Conservation (phyloP, 2,797 vertebrate species). For the Macropus fuliginosus region DNA sequence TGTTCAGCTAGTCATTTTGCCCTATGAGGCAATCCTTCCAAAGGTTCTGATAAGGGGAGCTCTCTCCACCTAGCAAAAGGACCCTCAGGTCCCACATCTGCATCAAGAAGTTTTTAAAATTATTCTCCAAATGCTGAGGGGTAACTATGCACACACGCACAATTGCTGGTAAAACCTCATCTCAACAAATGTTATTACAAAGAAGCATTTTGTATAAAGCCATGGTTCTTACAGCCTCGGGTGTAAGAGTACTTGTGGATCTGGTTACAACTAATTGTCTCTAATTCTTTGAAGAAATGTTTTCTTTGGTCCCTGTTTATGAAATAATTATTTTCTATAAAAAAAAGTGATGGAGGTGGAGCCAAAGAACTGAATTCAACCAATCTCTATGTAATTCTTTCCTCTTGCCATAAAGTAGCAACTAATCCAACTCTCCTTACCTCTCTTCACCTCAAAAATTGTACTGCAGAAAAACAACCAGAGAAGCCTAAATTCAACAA, state of each 20-base stretch:
- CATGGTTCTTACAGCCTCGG: not conserved
- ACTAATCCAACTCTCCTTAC: not conserved
- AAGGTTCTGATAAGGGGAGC: not conserved
- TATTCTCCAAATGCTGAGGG: not conserved
- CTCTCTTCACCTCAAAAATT: not conserved
- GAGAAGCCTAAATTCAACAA: not conserved
- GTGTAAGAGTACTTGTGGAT: not conserved
- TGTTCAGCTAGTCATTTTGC: not conserved
- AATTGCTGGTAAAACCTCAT: not conserved
- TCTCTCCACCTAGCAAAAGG: not conserved
- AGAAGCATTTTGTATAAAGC: not conserved
- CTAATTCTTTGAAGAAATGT: not conserved
- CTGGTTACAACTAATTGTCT: not conserved
- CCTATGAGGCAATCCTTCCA: not conserved
- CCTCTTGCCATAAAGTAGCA: not conserved
- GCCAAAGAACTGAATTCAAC: not conserved
- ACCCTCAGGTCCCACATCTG: not conserved
- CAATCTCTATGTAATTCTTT: not conserved
- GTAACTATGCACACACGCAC: not conserved
- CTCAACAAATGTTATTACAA: not conserved
- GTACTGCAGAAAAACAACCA: not conserved
- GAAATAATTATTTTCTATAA: not conserved
- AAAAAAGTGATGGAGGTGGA: not conserved
- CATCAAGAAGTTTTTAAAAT: not conserved
- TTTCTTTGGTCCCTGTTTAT: not conserved